These are phyloP conservation scores for Leucozona laternaria DNA, from an alignment of 2,888 invertebrate species.

Conservation along the genomic window DNA sequence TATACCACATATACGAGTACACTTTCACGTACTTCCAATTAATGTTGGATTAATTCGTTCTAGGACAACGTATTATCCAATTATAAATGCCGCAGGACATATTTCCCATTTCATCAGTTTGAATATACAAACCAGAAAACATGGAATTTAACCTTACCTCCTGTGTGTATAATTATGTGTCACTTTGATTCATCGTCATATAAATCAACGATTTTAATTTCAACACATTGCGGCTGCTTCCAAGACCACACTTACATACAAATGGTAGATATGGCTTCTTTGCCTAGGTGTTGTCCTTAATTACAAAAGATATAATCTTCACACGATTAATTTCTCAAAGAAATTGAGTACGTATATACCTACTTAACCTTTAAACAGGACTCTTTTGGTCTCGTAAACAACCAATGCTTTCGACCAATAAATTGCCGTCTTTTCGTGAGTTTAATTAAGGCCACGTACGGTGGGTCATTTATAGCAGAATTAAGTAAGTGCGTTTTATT, in stretches of 20 bases:
- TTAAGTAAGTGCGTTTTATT: slow-evolving; percentile 35
- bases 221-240: slow-evolving; percentile 8
- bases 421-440: slow-evolving; percentile 25
- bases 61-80: slow-evolving; percentile 40
- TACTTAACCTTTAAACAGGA: slow-evolving; percentile 17
- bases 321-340: slow-evolving; percentile 40
- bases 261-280: background rate
- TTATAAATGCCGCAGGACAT: slow-evolving; percentile 48
- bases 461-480: slow-evolving; percentile 16
- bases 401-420: slow-evolving; percentile 27
- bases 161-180: slow-evolving; percentile 60
- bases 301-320: slow-evolving; percentile 49
- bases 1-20: background rate
- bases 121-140: background rate
- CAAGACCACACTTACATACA: background rate
- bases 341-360: slow-evolving; percentile 9
- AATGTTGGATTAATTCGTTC: slow-evolving; percentile 45
- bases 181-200: slow-evolving; percentile 56
- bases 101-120: slow-evolving; percentile 20
- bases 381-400: slow-evolving; percentile 6
- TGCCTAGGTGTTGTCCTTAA: slow-evolving; percentile 36
- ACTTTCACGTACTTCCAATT: slow-evolving; percentile 23
- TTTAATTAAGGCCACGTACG: slow-evolving; percentile 24
- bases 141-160: slow-evolving; percentile 40
- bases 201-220: slow-evolving; percentile 52